These are phyloP conservation scores for Himantopus leucocephalus DNA, from an alignment of 2,113 vertebrate genomes.

Conservation along the genomic window DNA sequence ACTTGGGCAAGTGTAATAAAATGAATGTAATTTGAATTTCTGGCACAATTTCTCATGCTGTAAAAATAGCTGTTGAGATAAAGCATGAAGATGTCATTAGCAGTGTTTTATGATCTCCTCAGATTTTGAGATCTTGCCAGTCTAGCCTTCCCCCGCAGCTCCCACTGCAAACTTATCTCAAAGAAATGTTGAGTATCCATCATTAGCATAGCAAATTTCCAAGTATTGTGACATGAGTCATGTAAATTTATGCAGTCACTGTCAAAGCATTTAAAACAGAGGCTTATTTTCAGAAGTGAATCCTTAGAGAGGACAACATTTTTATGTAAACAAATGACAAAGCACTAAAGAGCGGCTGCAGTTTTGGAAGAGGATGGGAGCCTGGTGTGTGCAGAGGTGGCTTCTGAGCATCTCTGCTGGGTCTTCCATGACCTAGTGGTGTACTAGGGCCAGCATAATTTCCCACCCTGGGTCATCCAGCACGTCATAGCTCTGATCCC, in stretches of 20 bases:
- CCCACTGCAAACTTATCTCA: conserved; percentile 40
- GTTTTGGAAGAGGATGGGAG: not conserved
- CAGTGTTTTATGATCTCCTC: not conserved
- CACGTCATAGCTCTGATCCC: not conserved
- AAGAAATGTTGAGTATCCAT: conserved; percentile 18
- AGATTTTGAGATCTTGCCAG: conserved; percentile 26
- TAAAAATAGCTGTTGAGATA: not conserved
- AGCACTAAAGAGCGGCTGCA: not conserved
- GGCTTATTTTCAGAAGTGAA: conserved; percentile 30
- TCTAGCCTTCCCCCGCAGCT: conserved; percentile 30
- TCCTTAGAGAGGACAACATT: not conserved
- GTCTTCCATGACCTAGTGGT: not conserved
- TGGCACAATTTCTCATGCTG: not conserved
- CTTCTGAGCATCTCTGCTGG: not conserved
- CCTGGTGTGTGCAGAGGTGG: not conserved
- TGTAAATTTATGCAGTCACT: conserved; percentile 20
- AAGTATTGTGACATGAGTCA: conserved; percentile 3
- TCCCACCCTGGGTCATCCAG: not conserved
- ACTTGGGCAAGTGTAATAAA: not conserved
- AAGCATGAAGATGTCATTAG: not conserved
- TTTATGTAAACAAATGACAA: conserved; percentile 26
- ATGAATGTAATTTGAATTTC: not conserved
- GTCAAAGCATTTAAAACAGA: conserved; percentile 34
- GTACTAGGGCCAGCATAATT: not conserved
- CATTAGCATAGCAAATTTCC: conserved; percentile 5